These are phyloP conservation scores for Crossoptilon crossoptilon DNA, from an alignment of 2,797 vertebrate species.

Conservation along the genomic window DNA sequence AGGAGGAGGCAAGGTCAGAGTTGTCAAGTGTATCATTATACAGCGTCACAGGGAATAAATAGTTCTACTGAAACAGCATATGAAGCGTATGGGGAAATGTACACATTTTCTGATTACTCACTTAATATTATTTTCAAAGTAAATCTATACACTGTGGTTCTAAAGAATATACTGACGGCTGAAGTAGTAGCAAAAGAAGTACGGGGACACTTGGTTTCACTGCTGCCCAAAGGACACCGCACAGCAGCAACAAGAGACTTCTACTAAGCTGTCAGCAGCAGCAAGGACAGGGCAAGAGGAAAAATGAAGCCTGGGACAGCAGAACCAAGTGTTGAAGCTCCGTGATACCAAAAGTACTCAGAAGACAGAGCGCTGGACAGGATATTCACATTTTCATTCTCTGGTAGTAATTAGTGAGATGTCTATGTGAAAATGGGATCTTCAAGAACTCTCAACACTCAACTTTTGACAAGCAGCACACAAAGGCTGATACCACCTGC, in stretches of 20 bases:
- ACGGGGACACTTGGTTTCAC: neutral
- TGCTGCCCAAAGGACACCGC: neutral
- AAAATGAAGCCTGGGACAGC: neutral
- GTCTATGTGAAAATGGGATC: neutral
- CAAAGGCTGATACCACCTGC: neutral
- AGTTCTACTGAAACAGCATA: neutral
- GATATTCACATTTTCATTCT: neutral
- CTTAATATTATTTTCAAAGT: neutral
- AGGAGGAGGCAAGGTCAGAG: neutral
- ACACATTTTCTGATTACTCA: neutral
- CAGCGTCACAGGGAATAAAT: neutral
- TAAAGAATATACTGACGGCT: constrained; percentile 11
- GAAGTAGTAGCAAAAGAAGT: neutral
- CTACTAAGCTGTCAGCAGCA: neutral
- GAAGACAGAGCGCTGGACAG: neutral
- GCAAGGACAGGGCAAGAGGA: neutral
- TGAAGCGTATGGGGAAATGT: neutral
- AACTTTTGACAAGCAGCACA: neutral
- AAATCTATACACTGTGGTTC: neutral
- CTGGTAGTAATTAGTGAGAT: neutral
- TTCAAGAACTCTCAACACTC: neutral
- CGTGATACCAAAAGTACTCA: neutral
- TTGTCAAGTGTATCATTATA: neutral
- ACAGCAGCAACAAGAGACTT: neutral
- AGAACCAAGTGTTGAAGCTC: neutral